Percentiles rank a stretch among this genome's conserved stretches.
Evolutionary conservation across 2,113 vertebrate genomes (phyloP).

Genomic region (Verasper variegatus): DNA sequence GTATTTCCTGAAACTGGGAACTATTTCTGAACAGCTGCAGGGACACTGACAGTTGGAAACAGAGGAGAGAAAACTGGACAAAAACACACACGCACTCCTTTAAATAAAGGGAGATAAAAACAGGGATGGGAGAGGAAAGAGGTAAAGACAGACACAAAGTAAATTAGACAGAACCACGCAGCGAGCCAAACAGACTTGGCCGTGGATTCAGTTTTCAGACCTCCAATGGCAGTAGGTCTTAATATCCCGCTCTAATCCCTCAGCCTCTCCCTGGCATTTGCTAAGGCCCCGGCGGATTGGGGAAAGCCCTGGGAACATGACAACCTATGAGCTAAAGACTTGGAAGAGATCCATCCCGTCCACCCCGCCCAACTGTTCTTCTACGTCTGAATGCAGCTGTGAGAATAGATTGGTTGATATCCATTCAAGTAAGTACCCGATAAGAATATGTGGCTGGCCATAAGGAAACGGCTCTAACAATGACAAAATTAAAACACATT

Average conservation of each 20-base stretch:
- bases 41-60: conserved; percentile 20
- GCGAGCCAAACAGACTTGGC: conserved; percentile 46
- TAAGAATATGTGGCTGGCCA: neutral
- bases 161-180: conserved; percentile 37
- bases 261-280: conserved; percentile 33
- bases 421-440: conserved; percentile 14
- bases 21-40: conserved; percentile 54
- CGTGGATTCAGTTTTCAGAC: conserved; percentile 53
- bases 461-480: neutral
- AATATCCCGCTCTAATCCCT: conserved; percentile 54
- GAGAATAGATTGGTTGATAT: conserved; percentile 16
- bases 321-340: conserved; percentile 64
- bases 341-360: conserved; percentile 56
- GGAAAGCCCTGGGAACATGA: conserved; percentile 76
- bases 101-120: conserved; percentile 21
- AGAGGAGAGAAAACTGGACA: conserved; percentile 14
- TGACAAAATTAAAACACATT: neutral
- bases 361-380: conserved; percentile 27
- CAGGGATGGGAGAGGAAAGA: conserved; percentile 14
- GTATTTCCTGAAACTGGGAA: conserved; percentile 35
- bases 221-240: conserved; percentile 57
- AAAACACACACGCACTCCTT: neutral
- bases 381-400: conserved; percentile 49
- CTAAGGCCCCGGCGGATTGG: conserved; percentile 54
- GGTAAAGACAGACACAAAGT: conserved; percentile 36